Evolutionary conservation across 2,113 vertebrate species (phyloP).

Genomic region (Rousettus leschenaultii): DNA sequence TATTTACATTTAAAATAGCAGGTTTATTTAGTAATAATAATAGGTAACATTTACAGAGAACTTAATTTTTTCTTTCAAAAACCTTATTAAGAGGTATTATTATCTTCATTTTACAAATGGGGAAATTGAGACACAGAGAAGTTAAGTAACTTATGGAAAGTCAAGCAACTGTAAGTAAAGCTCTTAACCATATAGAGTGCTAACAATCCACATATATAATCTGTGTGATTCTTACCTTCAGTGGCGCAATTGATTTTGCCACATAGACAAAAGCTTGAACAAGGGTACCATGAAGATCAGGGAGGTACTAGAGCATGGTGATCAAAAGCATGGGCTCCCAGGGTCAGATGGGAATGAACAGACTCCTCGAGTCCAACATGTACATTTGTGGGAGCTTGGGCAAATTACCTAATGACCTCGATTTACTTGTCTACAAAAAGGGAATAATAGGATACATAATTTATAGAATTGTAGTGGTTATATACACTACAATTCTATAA

Average conservation of each 20-base stretch:
- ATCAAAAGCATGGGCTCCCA: neutral
- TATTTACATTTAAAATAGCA: neutral
- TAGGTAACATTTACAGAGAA: neutral
- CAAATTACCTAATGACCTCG: neutral
- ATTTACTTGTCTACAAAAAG: conserved; percentile 4
- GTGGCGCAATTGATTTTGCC: neutral
- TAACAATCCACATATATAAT: neutral
- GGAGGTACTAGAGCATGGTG: neutral
- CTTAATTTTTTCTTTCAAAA: neutral
- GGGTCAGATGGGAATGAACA: neutral
- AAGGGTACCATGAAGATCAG: neutral
- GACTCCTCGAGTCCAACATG: neutral
- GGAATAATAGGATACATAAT: neutral
- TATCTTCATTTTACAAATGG: neutral
- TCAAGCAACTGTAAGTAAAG: neutral
- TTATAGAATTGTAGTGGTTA: neutral
- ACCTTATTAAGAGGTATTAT: neutral
- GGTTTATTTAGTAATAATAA: neutral
- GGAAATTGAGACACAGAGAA: neutral
- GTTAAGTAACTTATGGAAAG: neutral
- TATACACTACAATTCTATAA: neutral
- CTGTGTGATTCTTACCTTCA: neutral
- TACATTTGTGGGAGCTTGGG: neutral
- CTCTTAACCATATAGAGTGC: neutral
- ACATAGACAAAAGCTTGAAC: neutral